Evolutionary conservation across 2,113 vertebrate species (phyloP).

Genomic region (Sciurus niger): DNA sequence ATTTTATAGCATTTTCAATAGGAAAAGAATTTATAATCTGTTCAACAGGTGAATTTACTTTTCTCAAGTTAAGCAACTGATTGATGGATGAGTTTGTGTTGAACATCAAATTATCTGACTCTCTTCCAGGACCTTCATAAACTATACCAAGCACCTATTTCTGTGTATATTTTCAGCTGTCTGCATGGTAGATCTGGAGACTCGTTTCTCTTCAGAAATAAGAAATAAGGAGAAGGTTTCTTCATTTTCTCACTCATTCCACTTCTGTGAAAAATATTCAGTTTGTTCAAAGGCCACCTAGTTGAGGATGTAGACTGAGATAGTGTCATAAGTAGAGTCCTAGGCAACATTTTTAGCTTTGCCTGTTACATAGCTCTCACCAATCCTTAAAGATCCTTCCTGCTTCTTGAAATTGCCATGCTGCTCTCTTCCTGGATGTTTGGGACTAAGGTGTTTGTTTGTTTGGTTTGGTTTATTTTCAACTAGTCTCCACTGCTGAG

Average conservation of each 20-base stretch:
- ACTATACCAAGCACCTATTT: background rate
- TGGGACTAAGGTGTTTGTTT: background rate
- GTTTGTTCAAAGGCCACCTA: background rate
- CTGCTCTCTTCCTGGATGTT: background rate
- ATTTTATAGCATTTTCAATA: background rate
- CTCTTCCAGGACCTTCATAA: background rate
- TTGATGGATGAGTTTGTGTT: background rate
- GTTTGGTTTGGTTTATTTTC: conserved; percentile 2
- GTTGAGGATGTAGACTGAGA: background rate
- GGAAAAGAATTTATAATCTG: background rate
- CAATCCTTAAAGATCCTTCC: background rate
- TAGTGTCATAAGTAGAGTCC: background rate
- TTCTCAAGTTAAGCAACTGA: background rate
- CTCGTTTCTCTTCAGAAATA: background rate
- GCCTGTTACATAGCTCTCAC: background rate
- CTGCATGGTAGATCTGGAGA: background rate
- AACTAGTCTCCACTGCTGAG: background rate
- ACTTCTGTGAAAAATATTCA: background rate
- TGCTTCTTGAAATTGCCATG: background rate
- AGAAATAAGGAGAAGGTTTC: background rate
- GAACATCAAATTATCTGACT: background rate
- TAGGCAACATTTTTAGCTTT: background rate
- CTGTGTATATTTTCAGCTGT: background rate
- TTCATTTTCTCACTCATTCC: background rate
- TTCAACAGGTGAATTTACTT: background rate